Evolutionary conservation across 1,140 invertebrate genomes (phyloP), one percentile per base, ranked within the genome.

Genomic region (Lepidurus apus): DNA sequence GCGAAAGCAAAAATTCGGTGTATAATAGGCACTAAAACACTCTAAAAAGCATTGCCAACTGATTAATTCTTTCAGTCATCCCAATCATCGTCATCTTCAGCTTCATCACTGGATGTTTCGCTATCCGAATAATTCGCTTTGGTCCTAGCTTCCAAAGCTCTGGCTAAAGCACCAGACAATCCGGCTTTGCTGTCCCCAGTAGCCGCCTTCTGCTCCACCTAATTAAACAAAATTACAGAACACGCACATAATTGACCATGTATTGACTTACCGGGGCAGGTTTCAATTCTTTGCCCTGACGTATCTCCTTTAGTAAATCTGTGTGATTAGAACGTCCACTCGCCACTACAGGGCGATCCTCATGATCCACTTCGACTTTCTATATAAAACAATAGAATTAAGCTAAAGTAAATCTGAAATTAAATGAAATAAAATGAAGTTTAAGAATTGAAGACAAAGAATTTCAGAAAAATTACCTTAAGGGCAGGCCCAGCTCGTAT

Each of bases 231-330:
- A 5, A 10, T 77, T 45, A 79, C 43, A n/a, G 9, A 78, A 3
- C 3, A 42, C 43, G n/a, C 24, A 65, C 11, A 73, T 5, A 9
- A n/a, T 26, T 53, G 24, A 17, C 17, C 7, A 65, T 42, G 11
- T n/a, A 47, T 4, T 78, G 43, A 73, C 85, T 85, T 83, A 91
- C 91, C 44, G n/a, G 17, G 79, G 86, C 86, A 24, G 91, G 88
- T 84, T 91, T 92, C 47, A 97, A 85, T 80, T 91, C 89, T 75
- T 91, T 87, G 76, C 94, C 94, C 84, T 90, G 89, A 80, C 92
- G 87, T 81, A 96, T 96, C 83, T 94, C 90, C 82, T 89, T 89
- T 80, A 96, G 85, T 73, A 95, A 86, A 83, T 94, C 90, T 82
- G 88, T 91, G 81, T 93, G 87, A 65, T 65, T 7, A 88, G 83